These are phyloP conservation scores for Pocillopora meandrina DNA, from an alignment of 92 coral and sea anemone genomes.

Conservation along the genomic window DNA sequence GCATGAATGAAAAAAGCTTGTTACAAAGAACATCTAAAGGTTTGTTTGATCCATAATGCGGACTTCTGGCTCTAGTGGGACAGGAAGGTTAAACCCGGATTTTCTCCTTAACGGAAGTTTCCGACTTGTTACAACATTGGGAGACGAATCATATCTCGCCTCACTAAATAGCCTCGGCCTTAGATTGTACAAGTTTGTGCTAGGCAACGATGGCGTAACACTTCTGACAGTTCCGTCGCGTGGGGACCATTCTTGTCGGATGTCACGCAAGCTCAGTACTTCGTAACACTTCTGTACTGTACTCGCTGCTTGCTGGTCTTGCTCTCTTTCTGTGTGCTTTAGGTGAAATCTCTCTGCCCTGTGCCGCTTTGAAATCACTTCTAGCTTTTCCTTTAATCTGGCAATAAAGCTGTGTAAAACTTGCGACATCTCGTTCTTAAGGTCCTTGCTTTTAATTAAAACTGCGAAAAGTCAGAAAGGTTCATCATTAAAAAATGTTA, in stretches of 20 bases:
- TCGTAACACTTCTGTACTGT: slow-evolving; percentile 21
- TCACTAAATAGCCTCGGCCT: slow-evolving; percentile 19
- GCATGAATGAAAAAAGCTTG: too few species aligned
- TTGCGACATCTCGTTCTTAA: slow-evolving; percentile 15
- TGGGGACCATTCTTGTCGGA: slow-evolving; percentile 30
- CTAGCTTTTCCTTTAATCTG: background rate
- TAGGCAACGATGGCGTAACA: too few species aligned
- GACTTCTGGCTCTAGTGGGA: background rate
- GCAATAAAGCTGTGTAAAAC: slow-evolving; percentile 16
- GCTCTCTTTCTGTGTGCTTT: slow-evolving; percentile 8
- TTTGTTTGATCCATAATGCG: slow-evolving; percentile 21
- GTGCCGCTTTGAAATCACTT: slow-evolving; percentile 18
- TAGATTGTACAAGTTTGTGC: background rate
- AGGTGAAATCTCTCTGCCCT: slow-evolving; percentile 5
- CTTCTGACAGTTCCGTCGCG: background rate
- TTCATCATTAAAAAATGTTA: too few species aligned
- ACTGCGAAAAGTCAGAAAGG: slow-evolving; percentile 4
- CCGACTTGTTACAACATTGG: background rate
- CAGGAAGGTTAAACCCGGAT: background rate
- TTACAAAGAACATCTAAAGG: background rate
- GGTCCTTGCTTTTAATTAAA: slow-evolving; percentile 22
- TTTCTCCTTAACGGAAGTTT: background rate
- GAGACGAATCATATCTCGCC: too few species aligned
- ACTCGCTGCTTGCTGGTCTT: slow-evolving; percentile 13
- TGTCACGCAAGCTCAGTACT: slow-evolving; percentile 31